Evolutionary conservation across 2,888 invertebrate genomes (phyloP), one percentile per base, ranked within the genome.

Genomic region (Lepas anatifera): DNA sequence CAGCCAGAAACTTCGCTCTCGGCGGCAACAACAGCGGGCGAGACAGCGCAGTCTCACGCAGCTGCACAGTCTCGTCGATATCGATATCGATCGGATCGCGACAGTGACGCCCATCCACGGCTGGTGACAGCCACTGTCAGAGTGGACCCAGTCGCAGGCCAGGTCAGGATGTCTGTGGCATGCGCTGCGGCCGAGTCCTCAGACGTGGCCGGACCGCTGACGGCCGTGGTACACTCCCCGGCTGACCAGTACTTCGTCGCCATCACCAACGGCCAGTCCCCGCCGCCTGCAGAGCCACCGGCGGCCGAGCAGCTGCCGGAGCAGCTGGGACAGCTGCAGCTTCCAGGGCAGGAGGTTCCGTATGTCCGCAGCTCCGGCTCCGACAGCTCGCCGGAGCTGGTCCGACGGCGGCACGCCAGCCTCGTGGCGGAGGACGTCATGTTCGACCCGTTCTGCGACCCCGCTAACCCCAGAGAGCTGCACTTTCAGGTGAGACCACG

Each of bases 401-500:
- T 32, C 50, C 67, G 67, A 27, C 39, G 70, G 64, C 27, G 68
- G 27, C 8, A 68, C 69, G 46, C 43, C 22, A 66, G 64, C n/a
- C 35, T 25, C 32, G 69, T 64, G 22, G n/a, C 27, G 18, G 70
- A 70, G 3, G 71, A 72, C 13, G 39, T 52, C 35, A 68, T 70
- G 27, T 69, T 70, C 39, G 85, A 85, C 77, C 84, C 84, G 0
- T 77, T 77, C 74, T 91, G 91, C 77, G 84, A 88, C 77, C 87
- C 87, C 58, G 83, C 85, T 37, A 83, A 85, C 72, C 93, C 93
- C 0, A 70, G 70, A 27, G 39, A 64, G 25, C 68, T 75, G 75
- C 63, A 72, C 69, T 75, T 75, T 70, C 74, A 92, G n/a, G n/a
- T n/a, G n/a, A n/a, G n/a, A n/a, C n/a, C n/a, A n/a, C n/a, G n/a